phyloP scores from a whole-genome alignment of 2,797 vertebrate species.

The Sebastes vulpes region DNA sequence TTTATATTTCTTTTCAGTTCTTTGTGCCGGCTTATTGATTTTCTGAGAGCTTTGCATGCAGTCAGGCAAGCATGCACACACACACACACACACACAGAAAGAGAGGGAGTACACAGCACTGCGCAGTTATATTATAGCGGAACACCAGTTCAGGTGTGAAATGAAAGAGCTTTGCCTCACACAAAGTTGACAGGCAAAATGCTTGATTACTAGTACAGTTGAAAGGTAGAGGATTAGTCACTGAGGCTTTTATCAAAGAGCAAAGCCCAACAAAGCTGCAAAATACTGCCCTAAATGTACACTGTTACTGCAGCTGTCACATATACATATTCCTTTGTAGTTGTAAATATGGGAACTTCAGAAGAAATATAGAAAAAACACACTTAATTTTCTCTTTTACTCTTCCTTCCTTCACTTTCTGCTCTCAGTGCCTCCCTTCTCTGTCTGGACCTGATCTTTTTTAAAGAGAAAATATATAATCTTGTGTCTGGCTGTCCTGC shows the following conservation, averaged over 20 bases:
- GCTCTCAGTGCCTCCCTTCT: background rate
- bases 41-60: slow-evolving; percentile 34
- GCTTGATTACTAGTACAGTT: slow-evolving; percentile 46
- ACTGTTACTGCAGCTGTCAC: slow-evolving; percentile 4
- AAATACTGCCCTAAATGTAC: background rate
- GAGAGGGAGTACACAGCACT: slow-evolving; percentile 1
- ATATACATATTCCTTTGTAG: slow-evolving; percentile 1
- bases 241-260: slow-evolving; percentile 27
- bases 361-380: background rate
- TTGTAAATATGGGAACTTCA: background rate
- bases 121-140: slow-evolving; percentile 30
- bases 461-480: background rate
- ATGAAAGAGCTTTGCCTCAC: slow-evolving; percentile 53
- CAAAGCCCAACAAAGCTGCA: slow-evolving; percentile 29
- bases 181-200: slow-evolving; percentile 55
- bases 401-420: background rate
- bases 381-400: background rate
- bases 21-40: slow-evolving; percentile 44
- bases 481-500: background rate
- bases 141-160: slow-evolving; percentile 54
- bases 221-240: slow-evolving; percentile 51
- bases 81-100: background rate
- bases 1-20: slow-evolving; percentile 27
- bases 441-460: background rate
- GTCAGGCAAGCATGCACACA: background rate